These are phyloP conservation scores for Chanos chanos DNA, from an alignment of 2,797 vertebrate genomes.

Conservation along the genomic window DNA sequence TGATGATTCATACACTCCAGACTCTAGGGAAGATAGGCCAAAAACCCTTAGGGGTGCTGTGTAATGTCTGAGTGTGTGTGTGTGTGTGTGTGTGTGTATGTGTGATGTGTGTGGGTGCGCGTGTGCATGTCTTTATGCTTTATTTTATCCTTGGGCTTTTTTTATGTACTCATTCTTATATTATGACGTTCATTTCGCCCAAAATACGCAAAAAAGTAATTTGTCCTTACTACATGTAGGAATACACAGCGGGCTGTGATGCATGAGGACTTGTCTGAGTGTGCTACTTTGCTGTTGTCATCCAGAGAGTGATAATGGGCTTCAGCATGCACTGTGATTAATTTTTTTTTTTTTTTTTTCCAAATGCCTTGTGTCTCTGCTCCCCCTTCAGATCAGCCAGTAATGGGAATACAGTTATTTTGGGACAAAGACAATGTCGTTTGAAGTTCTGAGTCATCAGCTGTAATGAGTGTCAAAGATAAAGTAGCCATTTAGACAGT, in stretches of 20 bases:
- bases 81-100: not conserved
- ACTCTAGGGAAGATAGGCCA: too few relatives aligned
- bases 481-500: not conserved
- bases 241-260: too few relatives aligned
- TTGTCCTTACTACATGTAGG: too few relatives aligned
- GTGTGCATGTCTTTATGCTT: not conserved
- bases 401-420: slow-evolving; percentile 11
- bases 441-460: slow-evolving; percentile 1
- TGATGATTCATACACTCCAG: not conserved
- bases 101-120: not conserved
- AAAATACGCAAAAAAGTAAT: too few relatives aligned
- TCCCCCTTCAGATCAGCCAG: slow-evolving; percentile 16
- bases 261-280: too few relatives aligned
- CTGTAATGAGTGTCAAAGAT: slow-evolving; percentile 15
- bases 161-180: too few relatives aligned
- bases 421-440: slow-evolving; percentile 9
- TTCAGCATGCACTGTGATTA: slow-evolving; percentile 13
- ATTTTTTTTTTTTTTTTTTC: slow-evolving; percentile 3
- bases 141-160: too few relatives aligned
- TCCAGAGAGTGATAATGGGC: slow-evolving; percentile 23
- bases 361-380: slow-evolving; percentile 1
- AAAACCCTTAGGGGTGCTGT: not conserved
- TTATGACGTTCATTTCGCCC: too few relatives aligned
- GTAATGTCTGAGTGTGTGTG: not conserved
- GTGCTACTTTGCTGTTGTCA: too few relatives aligned